Percentiles rank a stretch among this genome's conserved stretches.
Evolutionary conservation across 1,140 invertebrate genomes (phyloP).

Genomic region (Drosophila bocqueti): DNA sequence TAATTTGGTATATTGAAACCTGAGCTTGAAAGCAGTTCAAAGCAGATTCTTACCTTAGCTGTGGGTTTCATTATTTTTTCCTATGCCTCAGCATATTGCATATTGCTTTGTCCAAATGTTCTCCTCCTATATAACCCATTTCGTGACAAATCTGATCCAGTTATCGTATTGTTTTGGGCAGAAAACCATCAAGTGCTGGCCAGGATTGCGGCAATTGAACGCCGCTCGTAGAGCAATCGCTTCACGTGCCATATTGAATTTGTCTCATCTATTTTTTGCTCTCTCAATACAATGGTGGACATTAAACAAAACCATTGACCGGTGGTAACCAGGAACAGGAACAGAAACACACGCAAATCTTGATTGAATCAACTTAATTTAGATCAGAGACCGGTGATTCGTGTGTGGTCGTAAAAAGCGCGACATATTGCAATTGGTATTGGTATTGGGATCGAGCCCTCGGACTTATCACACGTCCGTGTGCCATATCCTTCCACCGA

Average conservation of each 20-base stretch:
- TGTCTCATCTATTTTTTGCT: slow-evolving; percentile 24
- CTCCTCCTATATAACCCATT: slow-evolving; percentile 1
- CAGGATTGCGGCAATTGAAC: slow-evolving; percentile 58
- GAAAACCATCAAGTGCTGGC: slow-evolving; percentile 57
- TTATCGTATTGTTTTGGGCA: slow-evolving; percentile 21
- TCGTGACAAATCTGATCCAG: slow-evolving; percentile 2
- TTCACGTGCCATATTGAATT: slow-evolving; percentile 77
- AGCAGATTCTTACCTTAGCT: no score
- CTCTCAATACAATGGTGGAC: slow-evolving; percentile 29
- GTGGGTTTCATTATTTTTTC: background rate
- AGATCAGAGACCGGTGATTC: slow-evolving; percentile 79
- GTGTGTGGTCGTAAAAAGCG: slow-evolving; percentile 78
- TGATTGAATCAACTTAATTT: slow-evolving; percentile 83
- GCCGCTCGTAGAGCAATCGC: slow-evolving; percentile 50
- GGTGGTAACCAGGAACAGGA: slow-evolving; percentile 7
- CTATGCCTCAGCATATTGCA: background rate
- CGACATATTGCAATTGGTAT: slow-evolving; percentile 71
- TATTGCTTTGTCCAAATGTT: background rate
- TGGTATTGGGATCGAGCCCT: slow-evolving; percentile 16
- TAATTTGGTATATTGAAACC: background rate
- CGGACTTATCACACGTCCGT: slow-evolving; percentile 75
- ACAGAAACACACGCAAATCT: slow-evolving; percentile 70
- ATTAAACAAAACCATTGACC: slow-evolving; percentile 79
- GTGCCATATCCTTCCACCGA: slow-evolving; percentile 11
- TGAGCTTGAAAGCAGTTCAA: background rate